Conservation (phyloP, 2,888 invertebrate genomes). For the Troilus luridus region DNA sequence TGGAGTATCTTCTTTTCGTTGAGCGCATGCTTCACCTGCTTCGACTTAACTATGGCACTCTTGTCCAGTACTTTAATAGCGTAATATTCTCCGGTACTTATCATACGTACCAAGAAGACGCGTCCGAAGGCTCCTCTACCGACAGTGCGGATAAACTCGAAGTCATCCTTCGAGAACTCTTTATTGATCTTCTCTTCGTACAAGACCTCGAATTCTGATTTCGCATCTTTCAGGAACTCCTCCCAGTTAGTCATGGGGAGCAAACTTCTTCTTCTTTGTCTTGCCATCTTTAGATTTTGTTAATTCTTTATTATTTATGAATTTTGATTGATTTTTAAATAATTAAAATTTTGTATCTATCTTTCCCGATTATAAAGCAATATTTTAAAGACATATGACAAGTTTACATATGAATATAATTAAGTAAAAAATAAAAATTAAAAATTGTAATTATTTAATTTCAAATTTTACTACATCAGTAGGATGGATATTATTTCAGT, state of each 20-base stretch:
- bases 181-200: constrained; percentile 58
- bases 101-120: constrained; percentile 75
- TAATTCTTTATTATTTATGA: background rate
- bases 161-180: constrained; percentile 61
- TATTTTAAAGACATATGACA: background rate
- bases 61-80: constrained; percentile 78
- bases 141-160: constrained; percentile 66
- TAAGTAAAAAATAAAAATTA: background rate
- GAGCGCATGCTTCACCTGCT: constrained; percentile 75
- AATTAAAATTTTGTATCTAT: background rate
- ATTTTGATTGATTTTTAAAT: background rate
- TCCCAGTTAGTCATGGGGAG: constrained; percentile 59
- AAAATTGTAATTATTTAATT: too few relatives aligned
- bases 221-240: constrained; percentile 61
- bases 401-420: background rate
- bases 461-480: too few relatives aligned
- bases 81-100: constrained; percentile 71
- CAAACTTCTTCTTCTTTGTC: background rate
- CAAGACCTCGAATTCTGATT: constrained; percentile 59
- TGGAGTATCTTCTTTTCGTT: constrained; percentile 91
- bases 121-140: constrained; percentile 76
- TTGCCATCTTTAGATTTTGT: background rate
- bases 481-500: too few relatives aligned
- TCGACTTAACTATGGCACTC: constrained; percentile 76
- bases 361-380: background rate